Conservation (phyloP, 2,113 vertebrate species). For the Glaucomys volans region DNA sequence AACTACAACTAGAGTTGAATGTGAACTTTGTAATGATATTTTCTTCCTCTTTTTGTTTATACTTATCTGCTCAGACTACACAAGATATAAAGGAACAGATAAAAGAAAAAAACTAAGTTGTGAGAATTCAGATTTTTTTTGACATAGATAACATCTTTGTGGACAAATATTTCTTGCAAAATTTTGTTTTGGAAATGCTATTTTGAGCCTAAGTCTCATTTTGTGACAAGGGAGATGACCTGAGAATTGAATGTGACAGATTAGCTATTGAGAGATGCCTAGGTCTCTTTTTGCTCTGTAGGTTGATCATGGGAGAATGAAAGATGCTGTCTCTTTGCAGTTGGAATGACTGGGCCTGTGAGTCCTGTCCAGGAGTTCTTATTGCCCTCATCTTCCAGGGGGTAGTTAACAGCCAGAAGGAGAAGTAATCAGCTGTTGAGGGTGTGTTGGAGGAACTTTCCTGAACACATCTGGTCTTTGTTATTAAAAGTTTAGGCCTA, state of each 20-base stretch:
- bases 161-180: background rate
- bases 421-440: background rate
- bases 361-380: background rate
- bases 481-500: background rate
- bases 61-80: background rate
- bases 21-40: background rate
- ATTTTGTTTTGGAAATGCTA: constrained; percentile 23
- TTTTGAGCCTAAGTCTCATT: background rate
- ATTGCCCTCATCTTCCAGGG: background rate
- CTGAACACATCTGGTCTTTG: background rate
- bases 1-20: background rate
- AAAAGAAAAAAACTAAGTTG: background rate
- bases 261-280: background rate
- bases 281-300: background rate
- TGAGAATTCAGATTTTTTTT: background rate
- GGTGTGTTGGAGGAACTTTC: background rate
- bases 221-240: background rate
- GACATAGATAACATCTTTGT: background rate
- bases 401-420: background rate
- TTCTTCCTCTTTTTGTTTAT: background rate
- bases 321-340: background rate
- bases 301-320: background rate
- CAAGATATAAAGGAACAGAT: background rate
- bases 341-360: background rate
- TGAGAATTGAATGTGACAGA: background rate